Base-by-base conservation (phyloP, 1,140 invertebrate genomes). In the Magallana angulata region DNA sequence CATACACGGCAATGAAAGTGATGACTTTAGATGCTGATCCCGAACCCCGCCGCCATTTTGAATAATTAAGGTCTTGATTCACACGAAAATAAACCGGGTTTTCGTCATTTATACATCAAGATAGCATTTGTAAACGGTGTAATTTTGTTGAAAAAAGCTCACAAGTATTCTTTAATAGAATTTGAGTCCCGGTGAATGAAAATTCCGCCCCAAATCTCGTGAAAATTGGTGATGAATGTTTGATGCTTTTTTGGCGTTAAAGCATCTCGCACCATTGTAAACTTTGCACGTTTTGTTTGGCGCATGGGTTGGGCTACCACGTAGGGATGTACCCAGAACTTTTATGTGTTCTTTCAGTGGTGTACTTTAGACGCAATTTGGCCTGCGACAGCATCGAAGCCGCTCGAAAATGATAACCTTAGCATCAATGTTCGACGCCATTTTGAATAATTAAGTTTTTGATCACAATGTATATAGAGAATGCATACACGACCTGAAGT, bases 1-100 rank as follows among this genome's bases (percentile, higher is more conserved):
- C 81, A 64, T 58, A 57, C 48, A 85, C 24, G 60, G 68, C n/a
- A 71, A 8, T 58, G 48, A 57, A 81, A 62, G 58, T 68, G 81
- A 86, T 80, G 84, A 30, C 18, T 64, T 83, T 62, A 62, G 58
- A 80, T 82, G 57, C 56, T 81, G 56, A 82, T 68, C 59, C 62
- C 85, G 57, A n/a, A 58, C 82, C 16, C 82, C 84, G 88, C 83
- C 85, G 90, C 91, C 91, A 91, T 91, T 88, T 90, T 91, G 90
- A 91, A 90, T 91, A 92, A 90, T 91, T 89, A 89, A 86, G 83
- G 68, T 71, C 60, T 76, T 85, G 30, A 36, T 59, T 60, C 24
- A 82, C 58, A 60, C 18, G 57, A 62, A 85, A 85, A 60, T 84
- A 60, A 84, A 58, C 82, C 58, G 83, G 84, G 68, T 85, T 71